phyloP scores from a whole-genome alignment of 2,888 invertebrate genomes.

The Dynastes hyllus region DNA sequence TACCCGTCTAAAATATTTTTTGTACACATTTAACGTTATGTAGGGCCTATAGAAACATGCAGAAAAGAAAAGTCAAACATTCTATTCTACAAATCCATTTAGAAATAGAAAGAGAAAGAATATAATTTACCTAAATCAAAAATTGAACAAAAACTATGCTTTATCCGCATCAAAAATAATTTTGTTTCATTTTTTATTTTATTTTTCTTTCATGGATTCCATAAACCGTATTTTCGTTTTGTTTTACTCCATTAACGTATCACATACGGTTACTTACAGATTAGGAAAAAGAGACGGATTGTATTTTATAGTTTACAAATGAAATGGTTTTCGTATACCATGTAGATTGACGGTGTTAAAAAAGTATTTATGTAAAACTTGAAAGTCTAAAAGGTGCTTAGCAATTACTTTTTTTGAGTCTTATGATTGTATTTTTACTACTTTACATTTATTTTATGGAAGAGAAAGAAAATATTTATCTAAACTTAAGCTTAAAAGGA shows the following conservation, averaged over 20 bases:
- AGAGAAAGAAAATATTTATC: conserved; percentile 7
- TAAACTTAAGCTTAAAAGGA: neutral
- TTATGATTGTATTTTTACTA: conserved; percentile 11
- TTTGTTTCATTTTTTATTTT: conserved; percentile 16
- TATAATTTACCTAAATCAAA: too few species aligned
- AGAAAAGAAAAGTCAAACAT: conserved; percentile 26
- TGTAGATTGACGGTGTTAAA: conserved; percentile 14
- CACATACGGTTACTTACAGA: too few species aligned
- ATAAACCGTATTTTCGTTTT: neutral
- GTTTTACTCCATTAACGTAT: too few species aligned
- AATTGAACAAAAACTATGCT: too few species aligned
- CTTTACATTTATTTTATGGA: neutral
- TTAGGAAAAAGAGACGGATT: too few species aligned
- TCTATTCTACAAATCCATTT: too few species aligned
- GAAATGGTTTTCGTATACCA: neutral
- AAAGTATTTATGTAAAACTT: conserved; percentile 11
- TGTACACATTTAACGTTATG: conserved; percentile 21
- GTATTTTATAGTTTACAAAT: neutral
- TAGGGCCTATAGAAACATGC: conserved; percentile 28
- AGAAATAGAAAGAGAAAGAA: too few species aligned
- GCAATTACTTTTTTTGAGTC: conserved; percentile 6
- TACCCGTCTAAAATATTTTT: conserved; percentile 44
- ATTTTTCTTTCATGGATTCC: conserved; percentile 12
- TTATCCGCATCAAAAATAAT: neutral
- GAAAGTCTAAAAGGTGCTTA: conserved; percentile 16